A percentile compares a stretch with the other conserved stretches of the same genome.
Conservation (phyloP, 2,888 invertebrate genomes). For the Himalopsyche tibetana region DNA sequence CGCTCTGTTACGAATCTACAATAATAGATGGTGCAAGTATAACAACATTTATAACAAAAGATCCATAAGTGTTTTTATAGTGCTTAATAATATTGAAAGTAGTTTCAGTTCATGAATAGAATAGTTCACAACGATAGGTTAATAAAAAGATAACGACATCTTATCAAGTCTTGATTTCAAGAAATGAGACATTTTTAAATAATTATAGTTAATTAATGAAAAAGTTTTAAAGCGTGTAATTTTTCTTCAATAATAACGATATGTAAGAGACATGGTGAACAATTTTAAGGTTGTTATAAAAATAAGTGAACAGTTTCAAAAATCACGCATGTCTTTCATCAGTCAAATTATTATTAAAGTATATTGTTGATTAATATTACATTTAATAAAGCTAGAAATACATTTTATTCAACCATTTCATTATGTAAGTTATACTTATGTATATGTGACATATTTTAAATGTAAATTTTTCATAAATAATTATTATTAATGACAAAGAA, state of each 20-base stretch:
- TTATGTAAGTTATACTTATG: slow-evolving; percentile 11
- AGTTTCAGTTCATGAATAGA: slow-evolving; percentile 42
- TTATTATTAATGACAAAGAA: slow-evolving; percentile 37
- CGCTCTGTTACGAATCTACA: slow-evolving; percentile 36
- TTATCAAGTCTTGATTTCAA: slow-evolving; percentile 41
- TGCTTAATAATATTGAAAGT: slow-evolving; percentile 31
- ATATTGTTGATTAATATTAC: slow-evolving; percentile 64
- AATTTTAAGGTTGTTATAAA: slow-evolving; percentile 40
- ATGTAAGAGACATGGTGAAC: slow-evolving; percentile 43
- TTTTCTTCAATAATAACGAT: slow-evolving; percentile 35
- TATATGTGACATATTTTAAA: slow-evolving; percentile 30
- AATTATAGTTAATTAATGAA: slow-evolving; percentile 39
- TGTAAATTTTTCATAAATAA: slow-evolving; percentile 41
- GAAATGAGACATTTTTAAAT: slow-evolving; percentile 38
- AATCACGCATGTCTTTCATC: slow-evolving; percentile 65
- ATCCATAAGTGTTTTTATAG: slow-evolving; percentile 43
- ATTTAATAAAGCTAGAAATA: slow-evolving; percentile 49
- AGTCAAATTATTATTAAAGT: slow-evolving; percentile 64
- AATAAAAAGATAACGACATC: slow-evolving; percentile 23
- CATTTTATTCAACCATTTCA: slow-evolving; percentile 46
- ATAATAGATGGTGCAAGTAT: slow-evolving; percentile 40
- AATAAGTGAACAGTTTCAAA: slow-evolving; percentile 51
- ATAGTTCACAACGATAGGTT: slow-evolving; percentile 40
- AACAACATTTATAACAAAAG: slow-evolving; percentile 36
- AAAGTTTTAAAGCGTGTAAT: slow-evolving; percentile 43